Evolutionary conservation across 2,113 vertebrate genomes (phyloP), one percentile per base, ranked within the genome.

Genomic region (Conger conger): DNA sequence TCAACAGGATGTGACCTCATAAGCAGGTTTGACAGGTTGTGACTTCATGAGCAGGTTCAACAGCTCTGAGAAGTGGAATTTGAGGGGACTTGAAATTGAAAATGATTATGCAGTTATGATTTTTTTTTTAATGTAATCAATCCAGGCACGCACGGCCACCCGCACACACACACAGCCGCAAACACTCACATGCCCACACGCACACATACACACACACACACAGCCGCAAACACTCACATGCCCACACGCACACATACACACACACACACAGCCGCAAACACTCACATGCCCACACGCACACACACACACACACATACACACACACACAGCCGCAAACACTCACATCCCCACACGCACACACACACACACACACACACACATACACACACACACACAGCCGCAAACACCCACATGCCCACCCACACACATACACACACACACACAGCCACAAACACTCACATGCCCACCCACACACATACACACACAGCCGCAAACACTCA

Each of bases 361-460:
- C 38, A 81, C 27, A 81, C 38, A 50, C 40, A 53, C 38, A 81
- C 38, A 50, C 80, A 80, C 79, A 80, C 79, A 79, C 11, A 80
- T 13, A 8, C 23, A 80, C 37, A 8, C 38, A n/a, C 37, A 80
- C 37, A 80, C 79, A 80, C 79, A 80, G 4, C 8, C 57, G 20
- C 57, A 60, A 7, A 60, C 57, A 60, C 57, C 8, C 57, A 60
- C 57, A 60, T 17, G 20, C 57, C 5, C 45, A 50, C 45, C 5
- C 45, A 50, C 45, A 50, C 76, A 79, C 17, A 50, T 50, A 50
- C 45, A 50, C 45, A 50, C 76, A 81, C 76, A 79, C 76, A 2
- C 45, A 50, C 45, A 50, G 5, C 5, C 57, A 60, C 57, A 60
- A 3, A 60, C 17, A 60, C 57, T 13, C 57, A 60, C 57, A 60